These are phyloP conservation scores for Troides oblongomaculatus DNA, from an alignment of 2,888 invertebrate genomes.

Conservation along the genomic window DNA sequence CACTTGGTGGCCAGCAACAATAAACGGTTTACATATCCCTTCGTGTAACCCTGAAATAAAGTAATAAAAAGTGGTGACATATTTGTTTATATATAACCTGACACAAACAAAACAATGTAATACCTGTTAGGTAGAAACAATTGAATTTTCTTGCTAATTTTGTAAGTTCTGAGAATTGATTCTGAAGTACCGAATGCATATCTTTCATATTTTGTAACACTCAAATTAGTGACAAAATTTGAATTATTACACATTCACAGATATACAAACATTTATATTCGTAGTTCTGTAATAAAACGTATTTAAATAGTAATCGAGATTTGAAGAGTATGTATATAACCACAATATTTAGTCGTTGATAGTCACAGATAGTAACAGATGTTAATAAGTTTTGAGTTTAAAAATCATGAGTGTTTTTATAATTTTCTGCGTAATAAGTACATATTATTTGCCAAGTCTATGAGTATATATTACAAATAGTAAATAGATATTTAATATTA, in stretches of 20 bases:
- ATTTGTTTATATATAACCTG: slow-evolving; percentile 29
- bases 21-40: slow-evolving; percentile 91
- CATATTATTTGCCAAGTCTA: no score
- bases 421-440: no score
- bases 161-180: slow-evolving; percentile 80
- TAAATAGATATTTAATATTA: no score
- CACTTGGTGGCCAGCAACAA: slow-evolving; percentile 93
- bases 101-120: slow-evolving; percentile 17
- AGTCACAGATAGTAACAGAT: background rate
- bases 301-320: slow-evolving; percentile 7
- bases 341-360: slow-evolving; percentile 3
- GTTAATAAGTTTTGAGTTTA: background rate
- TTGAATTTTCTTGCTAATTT: slow-evolving; percentile 93
- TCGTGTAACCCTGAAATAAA: slow-evolving; percentile 69
- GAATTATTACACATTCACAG: slow-evolving; percentile 14
- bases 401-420: no score
- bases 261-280: slow-evolving; percentile 12
- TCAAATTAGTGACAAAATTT: slow-evolving; percentile 16
- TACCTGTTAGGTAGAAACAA: slow-evolving; percentile 93
- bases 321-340: slow-evolving; percentile 11
- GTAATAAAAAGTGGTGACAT: slow-evolving; percentile 34
- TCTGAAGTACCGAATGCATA: slow-evolving; percentile 70
- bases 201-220: slow-evolving; percentile 64
- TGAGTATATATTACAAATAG: no score
- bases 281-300: slow-evolving; percentile 9